A percentile compares a stretch with the other conserved stretches of the same genome.
Conservation (phyloP, 2,113 vertebrate species). For the Myotis brandtii region DNA sequence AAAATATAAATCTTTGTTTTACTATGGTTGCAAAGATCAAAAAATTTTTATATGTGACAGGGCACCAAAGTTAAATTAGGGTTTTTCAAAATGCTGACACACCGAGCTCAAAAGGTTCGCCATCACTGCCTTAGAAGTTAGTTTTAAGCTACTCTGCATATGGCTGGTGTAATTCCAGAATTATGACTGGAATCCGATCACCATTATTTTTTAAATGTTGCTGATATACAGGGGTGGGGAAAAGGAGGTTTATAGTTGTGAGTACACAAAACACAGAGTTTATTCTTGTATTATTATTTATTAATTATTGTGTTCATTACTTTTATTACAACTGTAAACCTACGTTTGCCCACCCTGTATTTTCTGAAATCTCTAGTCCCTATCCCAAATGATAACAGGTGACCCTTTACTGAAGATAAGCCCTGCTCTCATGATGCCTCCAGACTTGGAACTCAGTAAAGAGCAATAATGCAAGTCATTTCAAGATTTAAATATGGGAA, state of each 20-base stretch:
- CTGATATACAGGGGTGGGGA: background rate
- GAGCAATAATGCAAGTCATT: background rate
- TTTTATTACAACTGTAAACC: background rate
- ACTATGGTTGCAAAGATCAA: too few species aligned
- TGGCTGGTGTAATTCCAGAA: background rate
- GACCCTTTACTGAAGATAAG: background rate
- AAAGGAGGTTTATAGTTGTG: background rate
- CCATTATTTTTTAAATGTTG: background rate
- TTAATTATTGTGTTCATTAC: background rate
- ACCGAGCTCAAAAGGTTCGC: too few species aligned
- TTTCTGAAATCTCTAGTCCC: background rate
- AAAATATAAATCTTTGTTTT: too few species aligned
- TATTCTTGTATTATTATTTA: background rate
- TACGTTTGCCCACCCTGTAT: background rate
- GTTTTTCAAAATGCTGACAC: too few species aligned
- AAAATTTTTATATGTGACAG: too few species aligned
- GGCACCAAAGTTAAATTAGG: too few species aligned
- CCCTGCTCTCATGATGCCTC: background rate
- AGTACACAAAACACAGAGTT: background rate
- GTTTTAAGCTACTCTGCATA: slow-evolving; percentile 13
- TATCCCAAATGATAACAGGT: background rate
- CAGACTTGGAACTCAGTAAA: background rate
- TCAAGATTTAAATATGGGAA: background rate
- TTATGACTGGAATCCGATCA: background rate
- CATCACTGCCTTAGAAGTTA: background rate